phyloP scores from a whole-genome alignment of 2,797 vertebrate genomes.

The Acrossocheilus wenchowensis region DNA sequence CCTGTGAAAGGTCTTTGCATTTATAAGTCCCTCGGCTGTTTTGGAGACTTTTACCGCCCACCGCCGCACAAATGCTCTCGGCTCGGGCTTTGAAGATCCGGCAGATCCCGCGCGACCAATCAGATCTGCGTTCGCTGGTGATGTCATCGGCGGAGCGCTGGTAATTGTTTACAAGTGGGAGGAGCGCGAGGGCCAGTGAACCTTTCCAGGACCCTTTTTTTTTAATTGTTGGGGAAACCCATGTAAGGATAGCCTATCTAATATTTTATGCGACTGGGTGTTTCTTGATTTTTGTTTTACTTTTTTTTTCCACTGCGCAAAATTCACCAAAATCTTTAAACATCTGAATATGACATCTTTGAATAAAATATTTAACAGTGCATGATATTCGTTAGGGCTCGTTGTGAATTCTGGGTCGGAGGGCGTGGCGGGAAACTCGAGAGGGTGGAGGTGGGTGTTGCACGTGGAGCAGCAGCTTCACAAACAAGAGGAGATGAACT shows the following conservation, averaged over 20 bases:
- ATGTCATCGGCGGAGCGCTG: conserved; percentile 72
- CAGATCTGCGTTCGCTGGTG: conserved; percentile 76
- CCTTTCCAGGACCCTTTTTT: conserved; percentile 18
- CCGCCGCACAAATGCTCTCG: conserved; percentile 84
- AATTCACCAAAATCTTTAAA: background rate
- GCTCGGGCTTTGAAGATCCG: conserved; percentile 90
- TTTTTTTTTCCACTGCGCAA: background rate
- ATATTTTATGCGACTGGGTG: background rate
- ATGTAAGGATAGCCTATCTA: conserved; percentile 8
- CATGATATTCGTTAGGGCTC: conserved; percentile 76
- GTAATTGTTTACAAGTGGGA: conserved; percentile 46
- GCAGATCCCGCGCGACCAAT: conserved; percentile 85
- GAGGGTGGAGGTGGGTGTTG: conserved; percentile 85
- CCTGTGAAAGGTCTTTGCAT: conserved; percentile 89
- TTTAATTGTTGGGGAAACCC: conserved; percentile 45
- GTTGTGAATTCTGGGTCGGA: conserved; percentile 64
- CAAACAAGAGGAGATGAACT: conserved; percentile 92
- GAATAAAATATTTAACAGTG: background rate
- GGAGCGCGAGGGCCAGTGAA: conserved; percentile 1
- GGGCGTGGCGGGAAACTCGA: conserved; percentile 88
- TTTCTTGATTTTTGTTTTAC: background rate
- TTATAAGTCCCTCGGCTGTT: conserved; percentile 85
- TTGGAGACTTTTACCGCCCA: conserved; percentile 19
- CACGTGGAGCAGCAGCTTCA: conserved; percentile 85
- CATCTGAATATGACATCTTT: background rate